These are phyloP conservation scores for Agrilus biguttatus DNA, from an alignment of 2,888 invertebrate genomes.

Conservation along the genomic window DNA sequence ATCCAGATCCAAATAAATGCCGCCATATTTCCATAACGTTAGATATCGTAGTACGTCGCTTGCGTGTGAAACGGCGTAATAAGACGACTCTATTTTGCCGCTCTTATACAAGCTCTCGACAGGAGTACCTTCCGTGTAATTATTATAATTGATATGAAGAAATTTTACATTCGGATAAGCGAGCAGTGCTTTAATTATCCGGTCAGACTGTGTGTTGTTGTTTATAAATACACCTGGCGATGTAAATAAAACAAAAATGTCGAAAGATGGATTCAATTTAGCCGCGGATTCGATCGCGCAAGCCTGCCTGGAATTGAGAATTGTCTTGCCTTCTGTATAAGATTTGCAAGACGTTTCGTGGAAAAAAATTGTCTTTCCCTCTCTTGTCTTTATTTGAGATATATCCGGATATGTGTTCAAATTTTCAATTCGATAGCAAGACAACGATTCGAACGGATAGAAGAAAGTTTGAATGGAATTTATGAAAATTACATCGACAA, in stretches of 20 bases:
- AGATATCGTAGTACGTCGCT: conserved; percentile 51
- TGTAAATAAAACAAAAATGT: conserved; percentile 40
- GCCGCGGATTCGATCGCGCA: conserved; percentile 58
- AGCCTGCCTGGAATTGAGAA: conserved; percentile 42
- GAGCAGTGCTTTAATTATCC: conserved; percentile 26
- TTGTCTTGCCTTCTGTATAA: conserved; percentile 24
- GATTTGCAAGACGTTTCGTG: conserved; percentile 49
- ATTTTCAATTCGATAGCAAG: conserved; percentile 18
- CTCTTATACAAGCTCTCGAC: conserved; percentile 38
- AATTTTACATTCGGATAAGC: conserved; percentile 38
- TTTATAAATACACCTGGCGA: conserved; percentile 28
- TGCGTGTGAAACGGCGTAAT: conserved; percentile 44
- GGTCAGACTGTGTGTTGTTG: conserved; percentile 16
- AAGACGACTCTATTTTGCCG: conserved; percentile 35
- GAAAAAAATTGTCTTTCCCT: conserved; percentile 45
- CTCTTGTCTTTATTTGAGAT: conserved; percentile 17
- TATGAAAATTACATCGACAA: too few relatives aligned
- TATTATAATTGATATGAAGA: conserved; percentile 34
- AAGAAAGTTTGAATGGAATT: conserved; percentile 5
- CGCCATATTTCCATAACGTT: conserved; percentile 61
- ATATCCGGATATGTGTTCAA: conserved; percentile 21
- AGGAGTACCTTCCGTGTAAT: conserved; percentile 41
- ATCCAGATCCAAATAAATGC: conserved; percentile 64
- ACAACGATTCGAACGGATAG: conserved; percentile 16
- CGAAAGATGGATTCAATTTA: conserved; percentile 39